These are phyloP conservation scores for Machaerirhynchus nigripectus DNA, from an alignment of 2,113 vertebrate species.

Conservation along the genomic window DNA sequence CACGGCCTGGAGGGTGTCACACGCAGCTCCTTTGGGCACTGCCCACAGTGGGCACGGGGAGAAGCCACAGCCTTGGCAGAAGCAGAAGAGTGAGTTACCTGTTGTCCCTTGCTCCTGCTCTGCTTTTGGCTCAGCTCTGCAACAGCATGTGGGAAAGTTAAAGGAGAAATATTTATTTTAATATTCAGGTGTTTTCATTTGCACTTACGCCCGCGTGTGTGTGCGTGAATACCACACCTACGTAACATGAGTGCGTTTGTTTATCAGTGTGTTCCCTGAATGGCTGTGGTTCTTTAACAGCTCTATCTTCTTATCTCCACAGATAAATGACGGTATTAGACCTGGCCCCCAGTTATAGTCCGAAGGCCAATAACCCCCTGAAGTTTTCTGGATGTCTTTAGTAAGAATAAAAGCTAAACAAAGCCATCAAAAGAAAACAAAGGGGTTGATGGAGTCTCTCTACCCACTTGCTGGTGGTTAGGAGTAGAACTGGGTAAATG, in stretches of 20 bases:
- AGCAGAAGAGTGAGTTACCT: not conserved
- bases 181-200: not conserved
- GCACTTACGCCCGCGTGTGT: not conserved
- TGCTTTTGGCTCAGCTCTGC: not conserved
- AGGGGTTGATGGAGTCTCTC: not conserved
- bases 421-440: not conserved
- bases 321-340: not conserved
- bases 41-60: not conserved
- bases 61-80: not conserved
- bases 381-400: not conserved
- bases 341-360: not conserved
- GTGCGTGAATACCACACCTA: not conserved
- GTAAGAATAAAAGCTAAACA: not conserved
- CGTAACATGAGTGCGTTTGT: not conserved
- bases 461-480: not conserved
- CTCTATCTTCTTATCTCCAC: not conserved
- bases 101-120: not conserved
- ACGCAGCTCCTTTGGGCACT: not conserved
- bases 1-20: not conserved
- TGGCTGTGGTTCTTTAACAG: not conserved
- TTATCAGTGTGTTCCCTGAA: not conserved
- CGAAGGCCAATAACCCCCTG: not conserved
- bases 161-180: not conserved
- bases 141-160: not conserved
- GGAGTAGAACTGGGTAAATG: not conserved